A percentile compares a stretch with the other conserved stretches of the same genome.
phyloP scores from a whole-genome alignment of 2,888 invertebrate species.

The Strigamia crassipes region DNA sequence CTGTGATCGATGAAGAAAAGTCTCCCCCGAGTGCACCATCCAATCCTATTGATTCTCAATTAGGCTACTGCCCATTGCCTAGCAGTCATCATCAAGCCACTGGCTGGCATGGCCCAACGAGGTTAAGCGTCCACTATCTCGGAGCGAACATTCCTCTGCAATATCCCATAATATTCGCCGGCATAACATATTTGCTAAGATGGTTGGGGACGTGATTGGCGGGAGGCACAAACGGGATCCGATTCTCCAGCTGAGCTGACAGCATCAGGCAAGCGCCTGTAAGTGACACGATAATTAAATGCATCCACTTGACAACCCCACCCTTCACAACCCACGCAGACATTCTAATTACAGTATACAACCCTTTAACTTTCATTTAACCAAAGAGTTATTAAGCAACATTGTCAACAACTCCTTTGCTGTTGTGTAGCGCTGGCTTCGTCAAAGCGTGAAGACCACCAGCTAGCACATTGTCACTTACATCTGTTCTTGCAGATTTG shows the following conservation, averaged over 20 bases:
- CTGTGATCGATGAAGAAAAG: conserved; percentile 14
- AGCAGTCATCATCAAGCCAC: conserved; percentile 2
- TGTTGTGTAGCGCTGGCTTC: neutral
- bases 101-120: neutral
- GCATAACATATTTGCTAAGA: neutral
- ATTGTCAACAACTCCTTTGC: neutral
- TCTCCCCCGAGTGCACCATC: conserved; percentile 2
- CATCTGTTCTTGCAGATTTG: neutral
- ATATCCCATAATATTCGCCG: neutral
- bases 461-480: neutral
- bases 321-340: conserved; percentile 14
- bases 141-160: neutral
- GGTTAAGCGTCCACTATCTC: conserved; percentile 14
- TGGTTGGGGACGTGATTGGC: neutral
- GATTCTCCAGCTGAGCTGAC: neutral
- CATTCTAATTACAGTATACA: conserved; percentile 30
- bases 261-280: conserved; percentile 15
- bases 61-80: conserved; percentile 1
- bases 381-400: conserved; percentile 6
- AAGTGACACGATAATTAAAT: conserved; percentile 30
- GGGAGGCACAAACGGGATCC: neutral
- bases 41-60: conserved; percentile 30
- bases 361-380: conserved; percentile 2
- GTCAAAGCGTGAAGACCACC: neutral
- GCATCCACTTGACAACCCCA: conserved; percentile 21